A percentile compares a stretch with the other conserved stretches of the same genome.
Evolutionary conservation across 2,888 invertebrate genomes (phyloP).

Genomic region (Drymonia ruficornis): DNA sequence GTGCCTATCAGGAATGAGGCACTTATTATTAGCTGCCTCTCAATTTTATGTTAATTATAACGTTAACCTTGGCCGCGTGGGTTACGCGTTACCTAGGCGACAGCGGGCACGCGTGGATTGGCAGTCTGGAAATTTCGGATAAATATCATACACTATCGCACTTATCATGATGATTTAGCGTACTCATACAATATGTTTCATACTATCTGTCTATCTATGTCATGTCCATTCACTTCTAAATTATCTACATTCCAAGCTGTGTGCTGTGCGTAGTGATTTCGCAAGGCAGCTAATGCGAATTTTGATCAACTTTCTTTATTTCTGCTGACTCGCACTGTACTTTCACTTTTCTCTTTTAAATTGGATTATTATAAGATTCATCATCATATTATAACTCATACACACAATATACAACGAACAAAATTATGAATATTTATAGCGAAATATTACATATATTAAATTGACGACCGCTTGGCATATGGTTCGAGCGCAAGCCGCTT

Average conservation of each 20-base stretch:
- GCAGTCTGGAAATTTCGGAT: slow-evolving; percentile 5
- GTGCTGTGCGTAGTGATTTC: slow-evolving; percentile 24
- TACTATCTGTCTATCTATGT: background rate
- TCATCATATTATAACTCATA: too few species aligned
- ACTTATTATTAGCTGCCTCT: slow-evolving; percentile 15
- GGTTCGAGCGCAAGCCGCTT: too few species aligned
- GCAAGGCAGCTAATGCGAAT: slow-evolving; percentile 35
- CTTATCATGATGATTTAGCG: background rate
- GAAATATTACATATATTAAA: too few species aligned
- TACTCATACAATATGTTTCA: background rate
- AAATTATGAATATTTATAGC: too few species aligned
- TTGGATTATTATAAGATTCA: background rate
- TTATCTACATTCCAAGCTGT: background rate
- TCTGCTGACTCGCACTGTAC: slow-evolving; percentile 10
- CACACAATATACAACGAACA: too few species aligned
- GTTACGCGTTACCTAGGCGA: slow-evolving; percentile 44
- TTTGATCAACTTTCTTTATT: slow-evolving; percentile 38
- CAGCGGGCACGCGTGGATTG: slow-evolving; percentile 21
- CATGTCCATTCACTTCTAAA: background rate
- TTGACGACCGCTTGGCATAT: too few species aligned
- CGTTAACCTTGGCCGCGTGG: slow-evolving; percentile 25
- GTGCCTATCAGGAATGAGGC: slow-evolving; percentile 10
- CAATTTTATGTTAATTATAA: slow-evolving; percentile 13
- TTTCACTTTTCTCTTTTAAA: slow-evolving; percentile 37
- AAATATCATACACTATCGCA: slow-evolving; percentile 10